A percentile compares a stretch with the other conserved stretches of the same genome.
phyloP scores from a whole-genome alignment of 92 coral and sea anemone genomes.

The Palythoa heliodiscus region DNA sequence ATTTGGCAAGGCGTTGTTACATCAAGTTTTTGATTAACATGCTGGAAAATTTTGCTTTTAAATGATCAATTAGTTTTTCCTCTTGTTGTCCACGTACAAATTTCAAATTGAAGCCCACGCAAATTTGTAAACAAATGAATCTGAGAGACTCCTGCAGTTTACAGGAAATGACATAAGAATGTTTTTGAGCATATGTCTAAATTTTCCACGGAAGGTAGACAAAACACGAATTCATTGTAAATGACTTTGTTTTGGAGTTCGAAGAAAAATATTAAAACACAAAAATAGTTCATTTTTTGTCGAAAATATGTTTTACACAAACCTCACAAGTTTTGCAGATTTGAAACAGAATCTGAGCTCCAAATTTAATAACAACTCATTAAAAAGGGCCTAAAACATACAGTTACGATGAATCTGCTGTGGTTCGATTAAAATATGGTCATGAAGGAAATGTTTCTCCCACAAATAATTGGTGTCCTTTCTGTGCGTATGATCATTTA shows the following conservation, averaged over 20 bases:
- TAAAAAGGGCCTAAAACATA: neutral
- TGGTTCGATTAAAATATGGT: neutral
- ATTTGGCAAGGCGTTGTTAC: neutral
- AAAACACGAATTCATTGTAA: neutral
- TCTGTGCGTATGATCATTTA: neutral
- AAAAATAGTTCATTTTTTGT: neutral
- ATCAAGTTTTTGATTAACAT: too few species aligned
- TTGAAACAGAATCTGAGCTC: neutral
- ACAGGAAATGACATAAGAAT: constrained; percentile 20
- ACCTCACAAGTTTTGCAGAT: neutral
- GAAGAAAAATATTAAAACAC: neutral
- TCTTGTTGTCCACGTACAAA: neutral
- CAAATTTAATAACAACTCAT: neutral
- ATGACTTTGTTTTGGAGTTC: neutral
- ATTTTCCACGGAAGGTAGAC: neutral
- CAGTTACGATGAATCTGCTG: neutral
- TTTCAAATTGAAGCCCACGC: neutral
- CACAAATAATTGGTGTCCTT: neutral
- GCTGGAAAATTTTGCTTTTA: too few species aligned
- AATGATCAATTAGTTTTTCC: too few species aligned
- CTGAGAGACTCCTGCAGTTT: neutral
- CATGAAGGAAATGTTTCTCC: neutral
- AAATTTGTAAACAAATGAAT: neutral
- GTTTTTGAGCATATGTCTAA: neutral
- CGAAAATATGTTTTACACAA: neutral